These are phyloP conservation scores for Sebastes itinus DNA, from an alignment of 2,797 vertebrate genomes.

Conservation along the genomic window DNA sequence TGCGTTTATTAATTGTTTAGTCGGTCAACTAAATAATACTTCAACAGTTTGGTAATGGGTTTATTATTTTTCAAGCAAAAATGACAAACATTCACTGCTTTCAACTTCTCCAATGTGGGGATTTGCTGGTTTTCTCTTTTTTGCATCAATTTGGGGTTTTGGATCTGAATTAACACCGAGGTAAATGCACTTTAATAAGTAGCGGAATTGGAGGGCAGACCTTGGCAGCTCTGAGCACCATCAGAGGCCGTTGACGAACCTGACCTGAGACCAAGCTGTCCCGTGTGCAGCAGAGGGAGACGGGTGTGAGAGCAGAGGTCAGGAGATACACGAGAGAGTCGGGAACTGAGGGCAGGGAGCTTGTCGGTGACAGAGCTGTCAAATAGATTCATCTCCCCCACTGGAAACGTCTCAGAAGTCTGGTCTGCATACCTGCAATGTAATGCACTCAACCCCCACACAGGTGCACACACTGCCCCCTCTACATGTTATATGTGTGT, in stretches of 20 bases:
- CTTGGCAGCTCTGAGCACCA: neutral
- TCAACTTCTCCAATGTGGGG: neutral
- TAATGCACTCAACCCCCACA: neutral
- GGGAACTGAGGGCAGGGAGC: neutral
- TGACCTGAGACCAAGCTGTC: constrained; percentile 20
- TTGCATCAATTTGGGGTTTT: neutral
- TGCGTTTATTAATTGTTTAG: neutral
- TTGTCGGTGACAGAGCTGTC: constrained; percentile 15
- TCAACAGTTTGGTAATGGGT: neutral
- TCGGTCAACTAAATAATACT: neutral
- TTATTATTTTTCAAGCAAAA: neutral
- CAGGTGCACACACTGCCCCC: constrained; percentile 19
- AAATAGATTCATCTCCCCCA: neutral
- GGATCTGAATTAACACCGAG: neutral
- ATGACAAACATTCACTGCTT: neutral
- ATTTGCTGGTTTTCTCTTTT: neutral
- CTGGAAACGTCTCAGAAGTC: neutral
- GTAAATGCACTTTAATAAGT: neutral
- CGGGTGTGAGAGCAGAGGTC: constrained; percentile 1
- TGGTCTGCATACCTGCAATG: constrained; percentile 12
- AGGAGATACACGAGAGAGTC: neutral
- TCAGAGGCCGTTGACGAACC: constrained; percentile 2
- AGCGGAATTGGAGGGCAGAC: neutral
- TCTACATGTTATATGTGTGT: neutral
- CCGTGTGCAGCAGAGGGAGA: constrained; percentile 23